phyloP scores from a whole-genome alignment of 2,113 vertebrate genomes.

The Kryptolebias marmoratus region DNA sequence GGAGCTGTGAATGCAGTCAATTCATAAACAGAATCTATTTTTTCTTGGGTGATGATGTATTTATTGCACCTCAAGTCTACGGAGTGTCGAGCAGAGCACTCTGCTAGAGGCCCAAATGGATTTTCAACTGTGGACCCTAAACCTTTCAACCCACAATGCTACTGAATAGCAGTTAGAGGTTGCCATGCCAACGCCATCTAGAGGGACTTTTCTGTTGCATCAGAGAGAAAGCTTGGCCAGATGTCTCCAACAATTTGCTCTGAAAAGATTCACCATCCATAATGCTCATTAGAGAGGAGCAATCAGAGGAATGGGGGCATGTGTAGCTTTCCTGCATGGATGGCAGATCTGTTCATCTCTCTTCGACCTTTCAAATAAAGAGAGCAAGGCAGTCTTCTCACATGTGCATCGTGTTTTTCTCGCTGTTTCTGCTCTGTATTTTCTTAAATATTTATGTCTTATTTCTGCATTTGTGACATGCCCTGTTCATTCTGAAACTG shows the following conservation, averaged over 20 bases:
- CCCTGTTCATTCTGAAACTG: constrained; percentile 88
- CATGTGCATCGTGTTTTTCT: constrained; percentile 64
- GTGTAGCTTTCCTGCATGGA: constrained; percentile 76
- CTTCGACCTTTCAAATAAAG: constrained; percentile 31
- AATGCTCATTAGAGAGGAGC: constrained; percentile 93
- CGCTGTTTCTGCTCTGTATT: constrained; percentile 81
- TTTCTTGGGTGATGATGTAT: constrained; percentile 74
- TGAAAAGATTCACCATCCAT: constrained; percentile 91
- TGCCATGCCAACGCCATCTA: constrained; percentile 97
- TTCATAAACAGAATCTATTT: constrained; percentile 80
- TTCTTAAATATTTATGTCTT: constrained; percentile 94
- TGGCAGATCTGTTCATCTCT: constrained; percentile 25
- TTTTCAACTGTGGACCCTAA: constrained; percentile 95
- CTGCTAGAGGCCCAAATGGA: constrained; percentile 96
- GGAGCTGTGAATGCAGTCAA: constrained; percentile 76
- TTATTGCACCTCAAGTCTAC: constrained; percentile 80
- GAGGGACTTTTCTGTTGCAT: constrained; percentile 91
- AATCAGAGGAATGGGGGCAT: constrained; percentile 86
- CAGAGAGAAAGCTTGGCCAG: constrained; percentile 94
- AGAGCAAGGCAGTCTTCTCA: constrained; percentile 37
- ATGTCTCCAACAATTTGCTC: constrained; percentile 99
- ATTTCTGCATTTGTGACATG: constrained; percentile 87
- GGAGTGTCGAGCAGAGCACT: constrained; percentile 75
- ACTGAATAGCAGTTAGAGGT: constrained; percentile 96
- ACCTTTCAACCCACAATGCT: constrained; percentile 92